These are phyloP conservation scores for Myzus persicae DNA, from an alignment of 1,140 invertebrate genomes.

Conservation along the genomic window DNA sequence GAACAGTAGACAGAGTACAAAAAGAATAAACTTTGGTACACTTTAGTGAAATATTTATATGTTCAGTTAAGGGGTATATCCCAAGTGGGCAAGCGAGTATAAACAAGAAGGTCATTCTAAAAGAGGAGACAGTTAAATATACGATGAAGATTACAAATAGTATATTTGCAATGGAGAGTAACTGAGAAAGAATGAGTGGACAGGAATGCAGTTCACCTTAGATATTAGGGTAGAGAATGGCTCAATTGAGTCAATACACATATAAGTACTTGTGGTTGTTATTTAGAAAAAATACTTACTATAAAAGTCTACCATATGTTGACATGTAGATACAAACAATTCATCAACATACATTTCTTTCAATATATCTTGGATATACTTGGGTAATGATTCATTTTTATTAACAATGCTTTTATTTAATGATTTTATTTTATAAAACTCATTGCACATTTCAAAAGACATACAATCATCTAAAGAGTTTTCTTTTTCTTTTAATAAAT, in stretches of 20 bases:
- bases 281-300: not conserved
- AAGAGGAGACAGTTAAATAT: too few species aligned
- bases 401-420: not conserved
- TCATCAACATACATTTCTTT: conserved; percentile 44
- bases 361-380: conserved; percentile 40
- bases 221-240: not conserved
- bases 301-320: conserved; percentile 7
- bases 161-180: too few species aligned
- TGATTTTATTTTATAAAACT: not conserved
- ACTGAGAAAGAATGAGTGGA: too few species aligned
- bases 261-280: not conserved
- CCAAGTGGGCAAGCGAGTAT: too few species aligned
- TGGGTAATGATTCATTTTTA: conserved; percentile 25
- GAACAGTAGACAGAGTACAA: too few species aligned
- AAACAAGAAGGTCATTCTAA: too few species aligned
- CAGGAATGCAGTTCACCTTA: too few species aligned
- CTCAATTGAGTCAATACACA: not conserved
- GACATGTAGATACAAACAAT: not conserved
- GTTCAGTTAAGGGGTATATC: too few species aligned
- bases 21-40: too few species aligned
- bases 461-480: not conserved
- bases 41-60: too few species aligned
- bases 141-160: too few species aligned
- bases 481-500: not conserved
- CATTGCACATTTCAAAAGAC: conserved; percentile 29